Conservation (phyloP, 2,888 invertebrate genomes). For the Dicranocentrus wangi region DNA sequence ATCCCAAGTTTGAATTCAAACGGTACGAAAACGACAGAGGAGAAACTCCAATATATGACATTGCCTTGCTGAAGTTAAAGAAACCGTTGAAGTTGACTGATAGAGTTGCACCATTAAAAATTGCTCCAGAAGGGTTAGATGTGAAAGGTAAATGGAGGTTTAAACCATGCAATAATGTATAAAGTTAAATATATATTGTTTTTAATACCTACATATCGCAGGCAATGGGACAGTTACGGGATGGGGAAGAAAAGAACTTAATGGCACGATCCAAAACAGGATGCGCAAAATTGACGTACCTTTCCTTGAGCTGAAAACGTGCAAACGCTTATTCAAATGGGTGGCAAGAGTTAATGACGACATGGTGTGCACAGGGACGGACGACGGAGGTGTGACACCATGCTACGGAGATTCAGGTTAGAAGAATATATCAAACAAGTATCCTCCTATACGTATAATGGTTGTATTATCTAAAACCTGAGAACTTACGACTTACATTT, state of each 20-base stretch:
- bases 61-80: conserved; percentile 47
- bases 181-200: too few species aligned
- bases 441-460: too few species aligned
- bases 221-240: conserved; percentile 63
- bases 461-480: too few species aligned
- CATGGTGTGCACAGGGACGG: conserved; percentile 61
- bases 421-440: too few species aligned
- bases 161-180: not conserved
- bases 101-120: conserved; percentile 41
- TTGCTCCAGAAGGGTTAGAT: conserved; percentile 41
- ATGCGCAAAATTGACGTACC: conserved; percentile 55
- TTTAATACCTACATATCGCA: too few species aligned
- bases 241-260: conserved; percentile 54
- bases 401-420: conserved; percentile 46
- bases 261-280: conserved; percentile 54
- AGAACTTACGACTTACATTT: not conserved
- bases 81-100: conserved; percentile 51
- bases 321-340: conserved; percentile 53
- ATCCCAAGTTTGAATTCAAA: conserved; percentile 60
- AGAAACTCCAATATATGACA: conserved; percentile 57
- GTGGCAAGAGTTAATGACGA: conserved; percentile 52
- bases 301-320: conserved; percentile 51
- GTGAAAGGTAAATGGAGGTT: conserved; percentile 53
- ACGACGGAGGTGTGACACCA: conserved; percentile 59
- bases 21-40: conserved; percentile 34